These are phyloP conservation scores for Thymallus thymallus DNA, from an alignment of 2,113 vertebrate genomes.

Conservation along the genomic window DNA sequence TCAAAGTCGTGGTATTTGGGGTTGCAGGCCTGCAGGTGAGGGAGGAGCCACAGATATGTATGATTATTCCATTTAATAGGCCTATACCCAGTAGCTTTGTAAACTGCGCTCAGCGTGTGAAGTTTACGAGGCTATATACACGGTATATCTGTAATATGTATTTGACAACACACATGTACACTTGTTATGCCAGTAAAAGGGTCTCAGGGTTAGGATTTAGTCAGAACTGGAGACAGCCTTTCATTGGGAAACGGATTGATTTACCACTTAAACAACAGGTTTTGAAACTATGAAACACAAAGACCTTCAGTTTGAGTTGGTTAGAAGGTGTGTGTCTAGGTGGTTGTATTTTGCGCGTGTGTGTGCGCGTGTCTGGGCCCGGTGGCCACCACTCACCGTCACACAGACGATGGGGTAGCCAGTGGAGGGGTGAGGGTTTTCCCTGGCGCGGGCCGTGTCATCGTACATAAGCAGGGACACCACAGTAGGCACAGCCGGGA, in stretches of 20 bases:
- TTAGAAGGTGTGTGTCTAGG: too few species aligned
- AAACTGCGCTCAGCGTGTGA: too few species aligned
- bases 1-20: conserved; percentile 82
- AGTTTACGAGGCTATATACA: too few species aligned
- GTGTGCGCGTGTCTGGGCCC: background rate
- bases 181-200: too few species aligned
- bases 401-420: conserved; percentile 80
- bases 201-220: too few species aligned
- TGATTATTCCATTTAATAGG: too few species aligned
- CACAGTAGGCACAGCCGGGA: conserved; percentile 78
- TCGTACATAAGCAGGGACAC: conserved; percentile 78
- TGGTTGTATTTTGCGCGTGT: background rate
- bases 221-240: background rate
- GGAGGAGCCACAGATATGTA: background rate
- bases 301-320: background rate
- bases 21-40: conserved; percentile 74
- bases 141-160: too few species aligned
- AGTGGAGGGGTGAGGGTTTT: conserved; percentile 66
- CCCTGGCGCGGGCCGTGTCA: conserved; percentile 67
- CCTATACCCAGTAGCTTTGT: too few species aligned
- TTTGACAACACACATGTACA: too few species aligned
- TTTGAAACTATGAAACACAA: background rate
- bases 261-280: background rate
- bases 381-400: conserved; percentile 57
- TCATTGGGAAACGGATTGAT: background rate